Conservation (phyloP, 1,140 invertebrate genomes). For the Pemphigus obesinymphae region DNA sequence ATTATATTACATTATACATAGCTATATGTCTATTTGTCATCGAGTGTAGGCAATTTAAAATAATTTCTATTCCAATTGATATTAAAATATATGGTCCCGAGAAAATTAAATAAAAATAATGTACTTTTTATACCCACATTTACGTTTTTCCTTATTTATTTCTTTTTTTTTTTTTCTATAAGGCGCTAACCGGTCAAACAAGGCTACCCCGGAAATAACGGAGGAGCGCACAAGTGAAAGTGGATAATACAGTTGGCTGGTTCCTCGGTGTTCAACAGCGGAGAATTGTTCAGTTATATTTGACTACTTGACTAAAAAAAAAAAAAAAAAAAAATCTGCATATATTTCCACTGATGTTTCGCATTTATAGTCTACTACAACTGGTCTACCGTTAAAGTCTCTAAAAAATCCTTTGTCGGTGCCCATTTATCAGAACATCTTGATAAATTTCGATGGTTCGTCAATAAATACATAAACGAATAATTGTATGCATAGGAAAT, state of each 20-base stretch:
- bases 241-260: constrained; percentile 7
- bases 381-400: constrained; percentile 25
- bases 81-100: background rate
- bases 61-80: background rate
- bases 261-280: background rate
- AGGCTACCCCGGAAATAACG: constrained; percentile 40
- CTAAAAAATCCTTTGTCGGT: background rate
- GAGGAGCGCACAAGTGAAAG: constrained; percentile 31
- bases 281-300: background rate
- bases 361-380: too few species aligned
- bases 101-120: background rate
- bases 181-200: constrained; percentile 31
- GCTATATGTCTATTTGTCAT: too few species aligned
- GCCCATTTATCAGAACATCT: background rate
- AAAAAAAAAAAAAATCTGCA: background rate
- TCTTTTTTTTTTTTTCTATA: background rate
- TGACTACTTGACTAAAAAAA: background rate
- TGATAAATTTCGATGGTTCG: too few species aligned
- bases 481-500: too few species aligned
- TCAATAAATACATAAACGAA: too few species aligned
- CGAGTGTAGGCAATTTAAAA: background rate
- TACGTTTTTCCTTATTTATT: background rate
- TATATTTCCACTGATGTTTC: background rate
- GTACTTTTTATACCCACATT: constrained; percentile 3
- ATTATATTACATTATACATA: too few species aligned